These are phyloP conservation scores for Pygoscelis antarcticus DNA, from an alignment of 2,113 vertebrate species.

Conservation along the genomic window DNA sequence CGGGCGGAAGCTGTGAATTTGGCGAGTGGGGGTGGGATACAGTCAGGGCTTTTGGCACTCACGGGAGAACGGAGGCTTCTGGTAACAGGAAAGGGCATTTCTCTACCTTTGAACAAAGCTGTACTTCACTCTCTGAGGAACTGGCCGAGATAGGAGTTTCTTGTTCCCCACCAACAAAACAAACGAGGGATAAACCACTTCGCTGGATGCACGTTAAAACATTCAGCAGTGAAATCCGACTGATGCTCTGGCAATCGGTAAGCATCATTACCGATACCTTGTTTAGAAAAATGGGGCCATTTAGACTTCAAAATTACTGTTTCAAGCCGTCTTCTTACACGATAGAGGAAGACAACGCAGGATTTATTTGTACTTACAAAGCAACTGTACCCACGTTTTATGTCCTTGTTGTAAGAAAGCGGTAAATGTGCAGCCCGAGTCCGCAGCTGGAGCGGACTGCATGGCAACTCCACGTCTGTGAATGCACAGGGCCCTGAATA, in stretches of 20 bases:
- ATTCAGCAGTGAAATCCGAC: neutral
- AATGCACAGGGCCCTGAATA: neutral
- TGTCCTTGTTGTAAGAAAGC: neutral
- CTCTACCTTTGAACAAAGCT: neutral
- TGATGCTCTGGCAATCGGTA: neutral
- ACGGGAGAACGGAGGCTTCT: neutral
- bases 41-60: neutral
- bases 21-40: neutral
- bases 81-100: neutral
- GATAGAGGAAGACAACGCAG: neutral
- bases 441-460: neutral
- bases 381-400: neutral
- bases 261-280: neutral
- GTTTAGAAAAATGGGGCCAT: neutral
- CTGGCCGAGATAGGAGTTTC: neutral
- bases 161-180: neutral
- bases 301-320: neutral
- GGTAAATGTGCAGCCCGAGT: neutral
- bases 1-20: neutral
- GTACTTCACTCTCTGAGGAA: neutral
- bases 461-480: fast-evolving
- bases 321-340: neutral
- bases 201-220: neutral
- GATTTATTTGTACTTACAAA: neutral
- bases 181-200: neutral